A percentile compares a stretch with the other conserved stretches of the same genome.
Evolutionary conservation across 2,888 invertebrate genomes (phyloP).

Genomic region (Hypomecis punctinalis): DNA sequence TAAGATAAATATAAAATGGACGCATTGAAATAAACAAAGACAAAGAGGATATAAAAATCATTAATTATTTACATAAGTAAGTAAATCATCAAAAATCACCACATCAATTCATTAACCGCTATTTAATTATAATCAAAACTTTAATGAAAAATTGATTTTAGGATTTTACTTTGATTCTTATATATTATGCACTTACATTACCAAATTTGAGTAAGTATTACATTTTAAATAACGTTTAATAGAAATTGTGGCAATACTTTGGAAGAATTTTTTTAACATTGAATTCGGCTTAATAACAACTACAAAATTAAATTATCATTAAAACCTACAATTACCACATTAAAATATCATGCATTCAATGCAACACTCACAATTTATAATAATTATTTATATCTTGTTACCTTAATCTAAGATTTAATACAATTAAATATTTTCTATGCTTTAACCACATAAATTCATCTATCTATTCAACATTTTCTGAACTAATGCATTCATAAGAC

Average conservation of each 20-base stretch:
- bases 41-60: constrained; percentile 16
- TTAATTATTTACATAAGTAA: constrained; percentile 12
- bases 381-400: constrained; percentile 48
- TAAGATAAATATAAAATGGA: not conserved
- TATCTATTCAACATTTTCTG: constrained; percentile 59
- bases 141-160: constrained; percentile 31
- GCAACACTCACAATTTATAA: constrained; percentile 53
- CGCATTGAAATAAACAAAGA: not conserved
- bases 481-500: constrained; percentile 76
- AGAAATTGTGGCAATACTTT: constrained; percentile 78
- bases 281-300: constrained; percentile 74
- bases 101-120: constrained; percentile 25
- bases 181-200: constrained; percentile 51
- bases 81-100: constrained; percentile 19
- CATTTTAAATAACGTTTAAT: constrained; percentile 55
- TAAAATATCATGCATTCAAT: constrained; percentile 70
- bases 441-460: constrained; percentile 75
- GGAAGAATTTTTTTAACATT: constrained; percentile 75
- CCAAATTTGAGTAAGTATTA: constrained; percentile 56
- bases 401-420: constrained; percentile 61
- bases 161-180: constrained; percentile 30
- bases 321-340: constrained; percentile 48
- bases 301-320: constrained; percentile 57
- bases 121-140: constrained; percentile 25
- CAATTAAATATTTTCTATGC: constrained; percentile 67